A percentile compares a stretch with the other conserved stretches of the same genome.
phyloP scores from a whole-genome alignment of 2,797 vertebrate genomes.

The Acrocephalus scirpaceus region DNA sequence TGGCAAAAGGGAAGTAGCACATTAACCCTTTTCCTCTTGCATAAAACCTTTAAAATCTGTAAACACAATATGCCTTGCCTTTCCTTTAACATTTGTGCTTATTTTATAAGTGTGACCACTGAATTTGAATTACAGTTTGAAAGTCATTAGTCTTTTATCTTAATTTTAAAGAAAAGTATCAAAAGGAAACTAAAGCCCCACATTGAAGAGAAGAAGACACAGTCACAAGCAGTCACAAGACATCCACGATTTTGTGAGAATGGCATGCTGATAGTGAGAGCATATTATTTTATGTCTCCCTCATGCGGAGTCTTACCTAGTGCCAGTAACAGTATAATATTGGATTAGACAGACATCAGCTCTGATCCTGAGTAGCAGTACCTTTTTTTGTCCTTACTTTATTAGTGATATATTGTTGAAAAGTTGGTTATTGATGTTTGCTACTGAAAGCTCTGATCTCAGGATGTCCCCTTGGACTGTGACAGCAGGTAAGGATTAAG shows the following conservation, averaged over 20 bases:
- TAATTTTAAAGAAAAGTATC: background rate
- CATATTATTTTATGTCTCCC: background rate
- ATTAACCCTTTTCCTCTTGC: background rate
- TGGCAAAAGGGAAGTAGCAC: background rate
- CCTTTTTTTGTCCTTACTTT: background rate
- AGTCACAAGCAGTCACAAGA: background rate
- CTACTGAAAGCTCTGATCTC: background rate
- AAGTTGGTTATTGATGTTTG: background rate
- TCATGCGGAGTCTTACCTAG: background rate
- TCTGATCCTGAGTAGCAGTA: background rate
- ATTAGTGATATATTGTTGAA: background rate
- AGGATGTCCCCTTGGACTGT: background rate
- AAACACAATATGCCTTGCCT: background rate
- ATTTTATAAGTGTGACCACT: background rate
- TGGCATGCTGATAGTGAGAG: background rate
- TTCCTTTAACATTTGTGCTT: background rate
- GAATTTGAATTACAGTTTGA: background rate
- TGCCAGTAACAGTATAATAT: background rate
- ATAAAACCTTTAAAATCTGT: background rate
- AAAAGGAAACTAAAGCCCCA: background rate
- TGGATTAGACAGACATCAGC: background rate
- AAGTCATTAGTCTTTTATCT: background rate
- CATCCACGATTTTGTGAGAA: background rate
- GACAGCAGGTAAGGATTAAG: background rate
- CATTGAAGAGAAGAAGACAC: background rate